A percentile compares a stretch with the other conserved stretches of the same genome.
Conservation (phyloP, 23 tunicate species). For the Clavelina lepadiformis region DNA sequence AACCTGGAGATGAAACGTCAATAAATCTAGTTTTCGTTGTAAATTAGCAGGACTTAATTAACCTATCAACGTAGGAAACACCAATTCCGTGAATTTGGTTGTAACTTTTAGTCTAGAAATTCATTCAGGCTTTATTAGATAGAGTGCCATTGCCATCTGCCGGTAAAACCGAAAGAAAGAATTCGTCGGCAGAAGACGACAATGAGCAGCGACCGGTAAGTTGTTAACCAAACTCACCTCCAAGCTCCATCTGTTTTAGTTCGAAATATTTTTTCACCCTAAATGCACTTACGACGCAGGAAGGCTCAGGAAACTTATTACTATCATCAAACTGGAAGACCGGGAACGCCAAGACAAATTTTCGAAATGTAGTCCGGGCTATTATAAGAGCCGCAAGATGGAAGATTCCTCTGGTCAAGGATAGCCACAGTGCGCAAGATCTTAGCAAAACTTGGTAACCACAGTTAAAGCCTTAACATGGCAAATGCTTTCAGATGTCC, state of each 20-base stretch:
- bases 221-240: too few species aligned
- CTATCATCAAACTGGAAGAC: slow-evolving; percentile 1
- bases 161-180: too few species aligned
- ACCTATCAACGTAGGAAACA: too few species aligned
- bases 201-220: too few species aligned
- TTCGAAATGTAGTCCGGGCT: slow-evolving; percentile 52
- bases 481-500: too few species aligned
- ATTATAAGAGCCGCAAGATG: slow-evolving; percentile 58
- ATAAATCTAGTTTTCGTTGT: too few species aligned
- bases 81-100: not conserved
- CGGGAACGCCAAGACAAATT: slow-evolving; percentile 24
- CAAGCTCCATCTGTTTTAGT: not conserved
- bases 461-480: too few species aligned
- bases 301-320: too few species aligned
- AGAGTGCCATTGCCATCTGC: not conserved
- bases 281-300: not conserved
- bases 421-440: slow-evolving; percentile 47
- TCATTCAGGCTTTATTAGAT: not conserved
- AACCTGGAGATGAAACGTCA: too few species aligned
- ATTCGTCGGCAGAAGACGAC: too few species aligned
- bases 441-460: slow-evolving; percentile 63
- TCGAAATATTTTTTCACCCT: not conserved
- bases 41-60: too few species aligned
- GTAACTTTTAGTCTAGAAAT: too few species aligned
- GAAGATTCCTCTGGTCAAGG: slow-evolving; percentile 52